A percentile compares a stretch with the other conserved stretches of the same genome.
Conservation (phyloP, 2,113 vertebrate species). For the Rostratula benghalensis region DNA sequence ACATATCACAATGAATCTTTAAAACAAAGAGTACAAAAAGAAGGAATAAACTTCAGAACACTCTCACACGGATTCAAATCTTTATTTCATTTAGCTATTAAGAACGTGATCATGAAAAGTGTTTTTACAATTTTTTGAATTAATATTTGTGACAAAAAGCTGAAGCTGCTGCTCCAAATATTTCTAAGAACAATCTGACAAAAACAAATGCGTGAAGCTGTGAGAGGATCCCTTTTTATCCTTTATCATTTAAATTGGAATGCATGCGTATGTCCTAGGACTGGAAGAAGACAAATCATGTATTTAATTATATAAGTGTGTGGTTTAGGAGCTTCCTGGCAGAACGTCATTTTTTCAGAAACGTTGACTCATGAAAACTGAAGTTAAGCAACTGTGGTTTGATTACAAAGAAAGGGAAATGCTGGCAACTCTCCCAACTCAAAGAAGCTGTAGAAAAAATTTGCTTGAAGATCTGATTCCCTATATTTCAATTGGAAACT, state of each 20-base stretch:
- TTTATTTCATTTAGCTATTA: not conserved
- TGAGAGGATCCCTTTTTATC: not conserved
- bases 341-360: not conserved
- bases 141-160: not conserved
- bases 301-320: not conserved
- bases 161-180: not conserved
- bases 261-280: not conserved
- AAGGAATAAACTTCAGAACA: constrained; percentile 8
- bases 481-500: not conserved
- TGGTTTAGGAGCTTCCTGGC: not conserved
- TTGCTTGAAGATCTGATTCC: not conserved
- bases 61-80: not conserved
- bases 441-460: not conserved
- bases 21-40: not conserved
- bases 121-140: not conserved
- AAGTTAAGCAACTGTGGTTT: constrained; percentile 4
- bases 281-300: not conserved
- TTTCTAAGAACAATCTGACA: not conserved
- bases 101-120: not conserved
- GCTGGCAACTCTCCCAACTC: not conserved
- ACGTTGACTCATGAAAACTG: not conserved
- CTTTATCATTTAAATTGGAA: not conserved
- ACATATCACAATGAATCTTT: not conserved
- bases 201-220: not conserved
- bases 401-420: not conserved